These are phyloP conservation scores for Drosophila antonietae DNA, from an alignment of 2,888 invertebrate species.

Conservation along the genomic window DNA sequence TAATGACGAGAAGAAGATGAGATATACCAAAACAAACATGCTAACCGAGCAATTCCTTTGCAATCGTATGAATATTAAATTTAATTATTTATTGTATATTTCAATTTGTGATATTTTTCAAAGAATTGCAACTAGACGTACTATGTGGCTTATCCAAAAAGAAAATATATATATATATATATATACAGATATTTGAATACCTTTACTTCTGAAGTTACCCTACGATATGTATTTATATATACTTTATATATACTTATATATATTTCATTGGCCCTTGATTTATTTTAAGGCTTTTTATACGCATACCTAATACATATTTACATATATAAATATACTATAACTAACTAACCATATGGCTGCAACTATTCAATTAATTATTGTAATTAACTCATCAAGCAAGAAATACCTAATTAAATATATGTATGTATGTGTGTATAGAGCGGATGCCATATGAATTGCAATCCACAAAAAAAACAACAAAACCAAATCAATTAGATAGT, in stretches of 20 bases:
- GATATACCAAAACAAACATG: slow-evolving; percentile 37
- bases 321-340: slow-evolving; percentile 6
- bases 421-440: slow-evolving; percentile 29
- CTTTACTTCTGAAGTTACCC: slow-evolving; percentile 52
- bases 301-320: slow-evolving; percentile 30
- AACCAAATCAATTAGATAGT: slow-evolving; percentile 70
- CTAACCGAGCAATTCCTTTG: slow-evolving; percentile 65
- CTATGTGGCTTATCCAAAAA: slow-evolving; percentile 75
- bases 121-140: slow-evolving; percentile 76
- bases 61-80: slow-evolving; percentile 56
- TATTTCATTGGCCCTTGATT: slow-evolving; percentile 61
- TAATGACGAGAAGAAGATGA: not conserved
- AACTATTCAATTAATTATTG: slow-evolving; percentile 27
- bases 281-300: slow-evolving; percentile 67
- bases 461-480: slow-evolving; percentile 20
- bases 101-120: slow-evolving; percentile 79
- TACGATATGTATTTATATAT: slow-evolving; percentile 54
- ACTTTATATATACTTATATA: slow-evolving; percentile 32
- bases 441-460: slow-evolving; percentile 50
- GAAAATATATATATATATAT: slow-evolving; percentile 24
- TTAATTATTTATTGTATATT: slow-evolving; percentile 77
- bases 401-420: slow-evolving; percentile 16
- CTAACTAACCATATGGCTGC: slow-evolving; percentile 22
- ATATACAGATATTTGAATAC: slow-evolving; percentile 28
- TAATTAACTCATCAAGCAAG: slow-evolving; percentile 35